These are phyloP conservation scores for Anastatus disparis DNA, from an alignment of 1,140 invertebrate species.

Conservation along the genomic window DNA sequence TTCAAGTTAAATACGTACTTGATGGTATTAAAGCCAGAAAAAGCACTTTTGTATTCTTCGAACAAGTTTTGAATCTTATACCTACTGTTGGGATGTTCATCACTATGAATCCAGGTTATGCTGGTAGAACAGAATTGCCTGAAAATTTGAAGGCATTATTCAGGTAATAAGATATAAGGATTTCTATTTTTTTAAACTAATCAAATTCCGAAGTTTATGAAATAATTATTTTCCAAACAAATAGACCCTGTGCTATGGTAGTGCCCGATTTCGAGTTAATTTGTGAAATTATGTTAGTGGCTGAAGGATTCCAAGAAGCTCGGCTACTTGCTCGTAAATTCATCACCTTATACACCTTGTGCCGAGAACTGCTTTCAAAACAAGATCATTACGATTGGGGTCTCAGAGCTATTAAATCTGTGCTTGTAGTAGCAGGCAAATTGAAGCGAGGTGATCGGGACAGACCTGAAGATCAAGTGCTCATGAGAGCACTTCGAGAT, in stretches of 20 bases:
- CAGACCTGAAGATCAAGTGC: constrained; percentile 80
- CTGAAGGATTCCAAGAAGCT: constrained; percentile 91
- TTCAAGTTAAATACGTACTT: constrained; percentile 83
- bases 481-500: constrained; percentile 88
- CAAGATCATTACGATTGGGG: constrained; percentile 98
- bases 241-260: constrained; percentile 92
- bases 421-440: constrained; percentile 90
- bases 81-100: constrained; percentile 90
- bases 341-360: constrained; percentile 89
- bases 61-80: constrained; percentile 81
- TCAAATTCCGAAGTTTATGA: no score
- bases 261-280: constrained; percentile 94
- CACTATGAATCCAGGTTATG: constrained; percentile 95
- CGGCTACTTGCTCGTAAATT: constrained; percentile 89
- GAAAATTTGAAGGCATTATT: constrained; percentile 82
- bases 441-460: constrained; percentile 76
- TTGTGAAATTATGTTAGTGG: constrained; percentile 94
- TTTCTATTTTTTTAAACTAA: no score
- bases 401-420: constrained; percentile 90
- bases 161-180: no score
- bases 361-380: constrained; percentile 88
- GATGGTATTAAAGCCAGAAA: constrained; percentile 88
- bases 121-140: constrained; percentile 85
- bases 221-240: no score
- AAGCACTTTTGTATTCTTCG: constrained; percentile 84